phyloP scores from a whole-genome alignment of 2,797 vertebrate genomes.

The Huso huso region DNA sequence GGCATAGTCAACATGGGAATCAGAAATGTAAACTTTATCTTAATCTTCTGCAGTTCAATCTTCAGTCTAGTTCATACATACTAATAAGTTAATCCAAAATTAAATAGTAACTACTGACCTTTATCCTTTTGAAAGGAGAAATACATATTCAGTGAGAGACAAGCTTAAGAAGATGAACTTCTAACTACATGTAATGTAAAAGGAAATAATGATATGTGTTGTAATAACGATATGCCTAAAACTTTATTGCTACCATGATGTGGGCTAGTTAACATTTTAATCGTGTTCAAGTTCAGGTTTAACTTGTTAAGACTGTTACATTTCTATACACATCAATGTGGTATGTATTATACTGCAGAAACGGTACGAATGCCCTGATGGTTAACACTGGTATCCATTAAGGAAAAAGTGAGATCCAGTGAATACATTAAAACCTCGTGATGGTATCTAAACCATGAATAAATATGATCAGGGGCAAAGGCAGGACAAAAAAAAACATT shows the following conservation, averaged over 20 bases:
- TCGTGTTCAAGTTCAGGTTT: too few species aligned
- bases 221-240: too few species aligned
- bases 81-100: constrained; percentile 17
- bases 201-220: neutral
- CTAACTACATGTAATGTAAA: neutral
- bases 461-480: neutral
- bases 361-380: too few species aligned
- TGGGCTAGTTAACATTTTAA: too few species aligned
- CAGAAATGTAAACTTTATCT: too few species aligned
- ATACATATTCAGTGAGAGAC: constrained; percentile 23
- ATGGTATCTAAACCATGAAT: neutral
- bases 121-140: constrained; percentile 17
- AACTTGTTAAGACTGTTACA: too few species aligned
- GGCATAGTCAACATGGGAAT: too few species aligned
- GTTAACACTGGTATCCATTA: neutral
- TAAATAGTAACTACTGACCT: constrained; percentile 12
- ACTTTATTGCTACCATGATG: too few species aligned
- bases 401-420: neutral
- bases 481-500: neutral
- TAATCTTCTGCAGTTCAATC: constrained; percentile 10
- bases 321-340: too few species aligned
- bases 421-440: neutral
- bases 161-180: constrained; percentile 11
- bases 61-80: constrained; percentile 18
- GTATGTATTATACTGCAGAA: too few species aligned